Base-by-base conservation (phyloP, 2,888 invertebrate genomes). In the Listrodromus nycthemerus region DNA sequence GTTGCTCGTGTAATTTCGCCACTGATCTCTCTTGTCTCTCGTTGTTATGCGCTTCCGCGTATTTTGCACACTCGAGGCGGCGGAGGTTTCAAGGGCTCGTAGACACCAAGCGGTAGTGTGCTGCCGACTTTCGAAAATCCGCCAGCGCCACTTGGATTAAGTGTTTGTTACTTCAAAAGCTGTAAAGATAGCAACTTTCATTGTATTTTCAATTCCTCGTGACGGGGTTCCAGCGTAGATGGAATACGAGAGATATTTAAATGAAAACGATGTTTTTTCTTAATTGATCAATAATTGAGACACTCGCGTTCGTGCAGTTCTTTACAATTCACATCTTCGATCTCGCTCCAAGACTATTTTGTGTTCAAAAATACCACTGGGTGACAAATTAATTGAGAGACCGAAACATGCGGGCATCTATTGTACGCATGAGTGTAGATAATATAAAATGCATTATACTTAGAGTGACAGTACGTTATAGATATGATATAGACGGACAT, bases 1-100 rank as follows among this genome's bases (percentile, higher is more conserved):
- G 67, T 48, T 69, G 24, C 52, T 75, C 19, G 63, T n/a, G 65
- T 52, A 75, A 65, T 65, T 75, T 75, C 65, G 21, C 50, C 75
- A 33, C 75, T 75, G 65, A 77, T 69, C 41, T 67, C 45, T 48
- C 48, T 24, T 52, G 16, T 10, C 37, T 30, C 48, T 48, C 27
- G 16, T 27, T 50, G 50, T 19, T 50, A 19, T 24, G 1, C 69
- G 45, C 55, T 58, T 41, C 33, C 3, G n/a, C 50, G 27, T 30
- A 24, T 41, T 7, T 19, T 24, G 19, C 45, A 21, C 41, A 16
- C 27, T 50, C 2, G 50, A n/a, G 27, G 27, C 30, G 41, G 3
- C 0, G 41, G 41, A 16, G 6, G 16, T 61, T 61, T 7, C 27
- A 30, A 61, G 16, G 27, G 58, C 21, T 21, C 16, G n/a, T 50